A percentile compares a stretch with the other conserved stretches of the same genome.
phyloP scores from a whole-genome alignment of 2,797 vertebrate genomes.

The Pangasius krempfi region DNA sequence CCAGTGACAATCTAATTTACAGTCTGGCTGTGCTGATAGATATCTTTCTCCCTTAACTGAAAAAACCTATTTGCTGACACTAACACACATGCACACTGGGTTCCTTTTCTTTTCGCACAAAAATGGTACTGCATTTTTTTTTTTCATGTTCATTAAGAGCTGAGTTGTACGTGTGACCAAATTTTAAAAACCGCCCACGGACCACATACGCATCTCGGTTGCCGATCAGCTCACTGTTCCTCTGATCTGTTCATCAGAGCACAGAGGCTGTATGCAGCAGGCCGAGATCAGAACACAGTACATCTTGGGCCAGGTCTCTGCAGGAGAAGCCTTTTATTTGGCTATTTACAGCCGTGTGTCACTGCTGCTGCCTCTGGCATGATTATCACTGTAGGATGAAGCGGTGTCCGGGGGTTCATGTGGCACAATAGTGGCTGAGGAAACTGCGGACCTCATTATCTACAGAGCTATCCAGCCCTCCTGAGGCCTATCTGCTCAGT shows the following conservation, averaged over 20 bases:
- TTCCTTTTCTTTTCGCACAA: conserved; percentile 40
- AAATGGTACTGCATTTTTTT: conserved; percentile 13
- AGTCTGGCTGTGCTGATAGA: conserved; percentile 55
- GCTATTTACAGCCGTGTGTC: conserved; percentile 57
- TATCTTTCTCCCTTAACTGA: conserved; percentile 40
- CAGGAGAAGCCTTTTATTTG: conserved; percentile 57
- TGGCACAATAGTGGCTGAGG: conserved; percentile 49
- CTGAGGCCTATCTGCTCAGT: conserved; percentile 45
- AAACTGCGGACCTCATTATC: conserved; percentile 59
- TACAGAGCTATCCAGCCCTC: conserved; percentile 55
- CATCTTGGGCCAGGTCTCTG: conserved; percentile 53
- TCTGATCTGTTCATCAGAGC: conserved; percentile 50
- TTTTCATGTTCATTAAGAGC: conserved; percentile 38
- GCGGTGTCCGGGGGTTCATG: conserved; percentile 55
- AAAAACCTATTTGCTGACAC: background rate
- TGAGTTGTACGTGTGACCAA: conserved; percentile 42
- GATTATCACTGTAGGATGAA: conserved; percentile 59
- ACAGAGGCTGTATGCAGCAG: conserved; percentile 46
- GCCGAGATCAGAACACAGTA: conserved; percentile 51
- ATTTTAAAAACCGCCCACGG: conserved; percentile 39
- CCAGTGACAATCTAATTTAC: conserved; percentile 67
- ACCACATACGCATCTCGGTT: conserved; percentile 30
- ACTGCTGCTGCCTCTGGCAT: conserved; percentile 49
- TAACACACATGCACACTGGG: conserved; percentile 31
- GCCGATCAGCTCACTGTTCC: conserved; percentile 27